Evolutionary conservation across 2,797 vertebrate genomes (phyloP).

Genomic region (Protonibea diacanthus): DNA sequence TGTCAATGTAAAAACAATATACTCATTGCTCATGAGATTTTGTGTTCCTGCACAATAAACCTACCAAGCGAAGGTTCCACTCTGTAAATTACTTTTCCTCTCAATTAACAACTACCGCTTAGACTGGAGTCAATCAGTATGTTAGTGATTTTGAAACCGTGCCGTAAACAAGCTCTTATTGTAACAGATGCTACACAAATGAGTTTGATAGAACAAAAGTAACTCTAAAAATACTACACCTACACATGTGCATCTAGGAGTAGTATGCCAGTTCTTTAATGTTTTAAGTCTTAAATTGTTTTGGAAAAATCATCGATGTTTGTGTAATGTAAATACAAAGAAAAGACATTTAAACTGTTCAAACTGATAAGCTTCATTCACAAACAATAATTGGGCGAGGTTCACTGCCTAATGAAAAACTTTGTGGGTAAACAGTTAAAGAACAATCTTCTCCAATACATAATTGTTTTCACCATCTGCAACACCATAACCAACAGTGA

Average conservation of each 20-base stretch:
- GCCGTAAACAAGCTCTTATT: not conserved
- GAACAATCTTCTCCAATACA: no score
- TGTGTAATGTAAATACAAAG: not conserved
- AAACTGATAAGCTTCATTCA: no score
- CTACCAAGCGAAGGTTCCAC: not conserved
- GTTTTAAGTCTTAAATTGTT: not conserved
- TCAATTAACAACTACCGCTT: not conserved
- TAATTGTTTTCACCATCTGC: no score
- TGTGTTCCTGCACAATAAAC: not conserved
- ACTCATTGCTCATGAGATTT: not conserved
- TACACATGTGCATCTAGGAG: not conserved
- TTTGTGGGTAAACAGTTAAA: no score
- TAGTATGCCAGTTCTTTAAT: not conserved
- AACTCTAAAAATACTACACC: not conserved
- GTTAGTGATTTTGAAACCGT: not conserved
- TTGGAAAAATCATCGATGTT: not conserved
- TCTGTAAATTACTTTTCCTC: not conserved
- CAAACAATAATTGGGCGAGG: no score
- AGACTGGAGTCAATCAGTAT: not conserved
- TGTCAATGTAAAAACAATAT: not conserved
- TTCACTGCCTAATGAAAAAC: no score
- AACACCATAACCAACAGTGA: no score
- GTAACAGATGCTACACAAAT: not conserved
- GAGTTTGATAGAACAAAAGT: not conserved
- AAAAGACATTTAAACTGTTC: no score